Evolutionary conservation across 2,797 vertebrate species (phyloP).

Genomic region (Dendrocincla tyrannina): DNA sequence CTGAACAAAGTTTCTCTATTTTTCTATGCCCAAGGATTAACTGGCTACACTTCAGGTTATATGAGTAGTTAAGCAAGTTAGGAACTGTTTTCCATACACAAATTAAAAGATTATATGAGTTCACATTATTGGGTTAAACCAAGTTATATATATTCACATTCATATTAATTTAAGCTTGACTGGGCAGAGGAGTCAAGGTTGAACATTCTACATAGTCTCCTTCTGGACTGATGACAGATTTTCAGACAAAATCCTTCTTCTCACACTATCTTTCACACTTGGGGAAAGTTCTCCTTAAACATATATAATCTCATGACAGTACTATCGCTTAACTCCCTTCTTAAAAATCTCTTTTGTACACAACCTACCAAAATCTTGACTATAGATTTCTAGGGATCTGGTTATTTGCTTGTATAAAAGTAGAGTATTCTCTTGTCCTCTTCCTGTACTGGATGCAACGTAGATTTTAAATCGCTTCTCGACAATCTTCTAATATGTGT

Average conservation of each 20-base stretch:
- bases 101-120: background rate
- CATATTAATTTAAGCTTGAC: background rate
- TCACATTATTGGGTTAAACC: background rate
- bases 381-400: background rate
- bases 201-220: background rate
- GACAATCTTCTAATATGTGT: background rate
- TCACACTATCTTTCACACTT: background rate
- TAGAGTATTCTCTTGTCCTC: background rate
- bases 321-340: background rate
- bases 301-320: background rate
- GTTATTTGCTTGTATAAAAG: background rate
- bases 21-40: background rate
- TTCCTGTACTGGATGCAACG: background rate
- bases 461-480: background rate
- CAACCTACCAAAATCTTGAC: background rate
- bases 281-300: background rate
- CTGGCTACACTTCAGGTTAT: background rate
- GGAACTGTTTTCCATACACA: background rate
- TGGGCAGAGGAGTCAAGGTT: background rate
- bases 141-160: background rate
- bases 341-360: background rate
- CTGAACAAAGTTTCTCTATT: background rate
- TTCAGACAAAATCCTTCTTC: background rate
- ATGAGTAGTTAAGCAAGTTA: background rate
- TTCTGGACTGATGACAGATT: background rate